Evolutionary conservation across 2,888 invertebrate species (phyloP), one percentile per base, ranked within the genome.

Genomic region (Tenthredo distinguenda): DNA sequence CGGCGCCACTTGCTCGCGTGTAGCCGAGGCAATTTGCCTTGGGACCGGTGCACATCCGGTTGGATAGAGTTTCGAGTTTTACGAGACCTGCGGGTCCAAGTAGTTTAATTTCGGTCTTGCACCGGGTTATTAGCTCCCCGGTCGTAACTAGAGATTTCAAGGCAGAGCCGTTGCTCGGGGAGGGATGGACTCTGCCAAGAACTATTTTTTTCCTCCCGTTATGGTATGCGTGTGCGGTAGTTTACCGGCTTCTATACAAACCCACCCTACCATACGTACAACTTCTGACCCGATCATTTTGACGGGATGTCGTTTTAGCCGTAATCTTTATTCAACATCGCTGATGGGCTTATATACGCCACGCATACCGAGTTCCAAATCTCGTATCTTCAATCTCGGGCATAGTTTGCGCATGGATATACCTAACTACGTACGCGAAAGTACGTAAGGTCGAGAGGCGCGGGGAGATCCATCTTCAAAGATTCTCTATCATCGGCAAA

Each of bases 131-230:
- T 79, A 85, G 43, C 79, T 31, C 47, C 76, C 26, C 40, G 62
- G 72, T 77, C 58, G 77, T 77, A 77, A 77, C 77, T 50, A 34
- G 34, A 34, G 77, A 74, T 74, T 74, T 31, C 21, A 15, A 43
- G 72, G 21, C 21, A 74, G 15, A 43, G 72, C 72, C 79, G 86
- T 86, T 86, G 84, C 86, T 85, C 84, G 65, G 26, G 77, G 85
- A 82, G 83, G 84, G 86, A 85, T 68, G 34, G 12, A 74, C 72
- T 74, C 26, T n/a, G 43, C 31, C 18, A 31, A 55, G 77, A 34
- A 50, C n/a, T 55, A 55, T 34, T 31, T 77, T 55, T 34, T 9
- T 50, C 31, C 26, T 9, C 47, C 2, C 7, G n/a, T 55, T n/a
- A 55, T 55, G 18, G n/a, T n/a, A 18, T 18, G 12, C 1, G 18